Base-by-base conservation (phyloP, 2,797 vertebrate species). In the Tadarida brasiliensis region DNA sequence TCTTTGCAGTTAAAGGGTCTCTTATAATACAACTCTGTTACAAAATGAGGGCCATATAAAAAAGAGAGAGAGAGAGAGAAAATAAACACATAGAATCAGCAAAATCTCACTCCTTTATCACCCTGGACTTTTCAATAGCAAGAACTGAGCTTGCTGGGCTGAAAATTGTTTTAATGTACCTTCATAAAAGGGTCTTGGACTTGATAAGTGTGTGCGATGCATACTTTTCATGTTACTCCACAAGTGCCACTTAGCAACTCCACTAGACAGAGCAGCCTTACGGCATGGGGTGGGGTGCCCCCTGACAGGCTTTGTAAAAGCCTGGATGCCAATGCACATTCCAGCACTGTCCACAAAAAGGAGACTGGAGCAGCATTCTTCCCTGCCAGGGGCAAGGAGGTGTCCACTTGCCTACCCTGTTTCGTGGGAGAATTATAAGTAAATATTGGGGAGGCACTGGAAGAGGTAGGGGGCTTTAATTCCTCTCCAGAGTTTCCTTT, bases 1-100 rank as follows among this genome's bases (percentile, higher is more conserved):
- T 93, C 85, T 97, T 92, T 83, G 65, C 94, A 96, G 87, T 90
- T 94, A 95, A 97, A 96, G 47, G 49, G 24, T 92, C 78, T 87
- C 84, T 97, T 89, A 83, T 93, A 98, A 96, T 95, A 96, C 96
- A 92, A 51, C 30, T 82, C 81, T 90, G 49, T 95, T 97, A 87
- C 70, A 91, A 96, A 98, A 97, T 54, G 87, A 92, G 68, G 12
- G 12, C 15, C 28, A 11, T n/a, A 28, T 74, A 35, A 77, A 90
- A 94, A 3, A n/a, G 14, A 57, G 24, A 30, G 35, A 81, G 51
- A 49, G n/a, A 30, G 51, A 57, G 24, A 51, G 49, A 30, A 87
- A 65, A 26, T 33, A 57, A 77, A 76, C 28, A 49, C 11, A 67
- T 5, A 59, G 7, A 76, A 71, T 87, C 56, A 86, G 82, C 65